Conservation (phyloP, 2,113 vertebrate genomes). For the Meriones unguiculatus region DNA sequence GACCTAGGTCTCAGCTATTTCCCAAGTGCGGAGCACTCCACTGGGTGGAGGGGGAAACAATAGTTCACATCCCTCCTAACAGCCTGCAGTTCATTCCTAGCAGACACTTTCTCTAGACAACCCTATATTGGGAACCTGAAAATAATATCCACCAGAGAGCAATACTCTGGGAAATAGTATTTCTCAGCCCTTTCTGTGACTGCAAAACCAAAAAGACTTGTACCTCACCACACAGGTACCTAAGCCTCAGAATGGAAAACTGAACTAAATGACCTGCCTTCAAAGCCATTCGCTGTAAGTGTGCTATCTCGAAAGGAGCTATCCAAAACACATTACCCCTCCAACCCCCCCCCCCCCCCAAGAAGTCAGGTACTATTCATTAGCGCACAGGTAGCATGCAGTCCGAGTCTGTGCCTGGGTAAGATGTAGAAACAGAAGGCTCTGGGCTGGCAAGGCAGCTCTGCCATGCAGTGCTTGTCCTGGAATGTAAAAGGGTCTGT, state of each 20-base stretch:
- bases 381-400: background rate
- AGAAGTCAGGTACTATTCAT: background rate
- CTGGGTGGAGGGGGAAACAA: background rate
- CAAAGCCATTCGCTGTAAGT: background rate
- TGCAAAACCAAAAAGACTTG: slow-evolving; percentile 46
- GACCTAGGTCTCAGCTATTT: background rate
- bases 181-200: background rate
- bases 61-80: background rate
- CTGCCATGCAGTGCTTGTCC: background rate
- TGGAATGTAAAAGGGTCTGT: background rate
- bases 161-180: background rate
- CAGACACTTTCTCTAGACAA: background rate
- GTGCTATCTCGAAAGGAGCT: background rate
- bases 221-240: background rate
- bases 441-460: background rate
- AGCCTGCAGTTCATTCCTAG: background rate
- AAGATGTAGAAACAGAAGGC: background rate
- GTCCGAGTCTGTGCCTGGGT: background rate
- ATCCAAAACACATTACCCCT: background rate
- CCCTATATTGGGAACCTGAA: background rate
- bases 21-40: background rate
- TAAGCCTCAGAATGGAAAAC: background rate
- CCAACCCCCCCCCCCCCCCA: background rate
- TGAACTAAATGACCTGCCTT: slow-evolving; percentile 1
- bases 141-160: background rate